Conservation (phyloP, 2,888 invertebrate species). For the Pseudoips prasinana region DNA sequence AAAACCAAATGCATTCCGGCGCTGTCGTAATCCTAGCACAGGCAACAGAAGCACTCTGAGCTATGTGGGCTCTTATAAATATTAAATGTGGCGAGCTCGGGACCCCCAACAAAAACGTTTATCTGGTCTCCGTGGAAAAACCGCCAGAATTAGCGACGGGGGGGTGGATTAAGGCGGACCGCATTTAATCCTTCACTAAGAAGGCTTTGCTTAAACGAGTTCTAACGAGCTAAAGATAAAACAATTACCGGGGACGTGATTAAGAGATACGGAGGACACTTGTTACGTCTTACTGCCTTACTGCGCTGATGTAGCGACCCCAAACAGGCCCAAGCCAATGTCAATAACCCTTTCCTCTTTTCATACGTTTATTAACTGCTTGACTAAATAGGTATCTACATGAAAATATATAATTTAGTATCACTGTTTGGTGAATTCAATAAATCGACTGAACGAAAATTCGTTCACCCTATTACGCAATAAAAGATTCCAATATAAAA, state of each 20-base stretch:
- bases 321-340: slow-evolving; percentile 30
- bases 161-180: slow-evolving; percentile 79
- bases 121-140: slow-evolving; percentile 79
- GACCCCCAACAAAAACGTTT: slow-evolving; percentile 77
- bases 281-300: slow-evolving; percentile 75
- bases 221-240: slow-evolving; percentile 82
- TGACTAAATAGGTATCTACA: slow-evolving; percentile 21
- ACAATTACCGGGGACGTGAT: slow-evolving; percentile 79
- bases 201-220: slow-evolving; percentile 82
- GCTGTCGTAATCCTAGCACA: slow-evolving; percentile 64
- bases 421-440: slow-evolving; percentile 47
- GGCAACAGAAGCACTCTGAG: slow-evolving; percentile 61
- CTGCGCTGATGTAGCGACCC: slow-evolving; percentile 32
- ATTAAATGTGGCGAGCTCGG: slow-evolving; percentile 66
- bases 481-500: slow-evolving; percentile 70
- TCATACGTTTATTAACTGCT: slow-evolving; percentile 12
- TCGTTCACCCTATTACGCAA: slow-evolving; percentile 60
- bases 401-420: slow-evolving; percentile 27
- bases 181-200: slow-evolving; percentile 82
- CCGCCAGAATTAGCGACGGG: slow-evolving; percentile 79
- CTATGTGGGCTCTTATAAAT: slow-evolving; percentile 75
- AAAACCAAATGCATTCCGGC: slow-evolving; percentile 61
- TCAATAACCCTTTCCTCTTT: slow-evolving; percentile 18
- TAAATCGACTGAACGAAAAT: slow-evolving; percentile 49
- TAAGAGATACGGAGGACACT: slow-evolving; percentile 80